Evolutionary conservation across 2,797 vertebrate genomes (phyloP).

Genomic region (Macropus fuliginosus): DNA sequence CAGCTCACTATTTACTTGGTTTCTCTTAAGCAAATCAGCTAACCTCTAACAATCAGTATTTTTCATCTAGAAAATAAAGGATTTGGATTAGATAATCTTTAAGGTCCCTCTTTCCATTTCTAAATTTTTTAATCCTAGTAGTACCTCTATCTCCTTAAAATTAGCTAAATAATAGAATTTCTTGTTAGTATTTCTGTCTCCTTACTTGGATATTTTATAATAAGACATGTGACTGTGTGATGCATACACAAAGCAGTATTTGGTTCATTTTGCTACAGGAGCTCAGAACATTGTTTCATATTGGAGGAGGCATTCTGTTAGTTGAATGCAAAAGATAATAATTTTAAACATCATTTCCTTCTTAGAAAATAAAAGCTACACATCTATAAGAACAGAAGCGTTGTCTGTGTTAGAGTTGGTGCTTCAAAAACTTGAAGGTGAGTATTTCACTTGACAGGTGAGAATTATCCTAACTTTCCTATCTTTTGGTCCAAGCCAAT

Average conservation of each 20-base stretch:
- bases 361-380: slow-evolving; percentile 98
- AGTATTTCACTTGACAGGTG: slow-evolving; percentile 50
- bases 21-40: neutral
- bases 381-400: slow-evolving; percentile 96
- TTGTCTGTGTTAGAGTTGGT: slow-evolving; percentile 95
- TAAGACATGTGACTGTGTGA: neutral
- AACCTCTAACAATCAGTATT: neutral
- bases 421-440: slow-evolving; percentile 94
- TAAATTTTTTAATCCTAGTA: neutral
- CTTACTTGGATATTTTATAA: neutral
- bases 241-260: neutral
- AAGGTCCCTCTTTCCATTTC: neutral
- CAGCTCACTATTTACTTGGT: neutral
- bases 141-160: neutral
- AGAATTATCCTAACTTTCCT: neutral
- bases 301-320: neutral
- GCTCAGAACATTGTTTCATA: neutral
- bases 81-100: neutral
- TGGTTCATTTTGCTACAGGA: neutral
- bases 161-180: neutral
- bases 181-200: neutral
- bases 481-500: neutral
- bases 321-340: neutral
- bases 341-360: slow-evolving; percentile 59
- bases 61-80: neutral